These are phyloP conservation scores for Trichopria drosophilae DNA, from an alignment of 2,888 invertebrate species.

Conservation along the genomic window DNA sequence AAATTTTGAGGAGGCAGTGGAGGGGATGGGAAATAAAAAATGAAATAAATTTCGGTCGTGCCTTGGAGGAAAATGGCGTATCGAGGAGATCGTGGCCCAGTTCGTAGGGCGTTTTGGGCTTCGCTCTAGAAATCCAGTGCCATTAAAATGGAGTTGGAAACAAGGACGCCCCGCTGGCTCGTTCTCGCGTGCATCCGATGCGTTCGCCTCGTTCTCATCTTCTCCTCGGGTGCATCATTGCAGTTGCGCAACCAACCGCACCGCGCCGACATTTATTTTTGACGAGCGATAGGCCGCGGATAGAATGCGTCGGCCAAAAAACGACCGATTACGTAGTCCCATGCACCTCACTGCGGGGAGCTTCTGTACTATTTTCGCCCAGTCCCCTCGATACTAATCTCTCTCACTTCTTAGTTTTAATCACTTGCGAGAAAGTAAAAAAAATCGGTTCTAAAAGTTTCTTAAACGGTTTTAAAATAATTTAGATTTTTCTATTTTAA, in stretches of 20 bases:
- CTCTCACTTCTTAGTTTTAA: too few species aligned
- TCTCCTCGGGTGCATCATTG: background rate
- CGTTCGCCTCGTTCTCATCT: too few species aligned
- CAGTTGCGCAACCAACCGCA: constrained; percentile 6
- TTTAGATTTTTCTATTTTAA: too few species aligned
- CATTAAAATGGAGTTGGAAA: constrained; percentile 32
- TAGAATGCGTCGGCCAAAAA: background rate
- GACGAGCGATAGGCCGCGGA: background rate
- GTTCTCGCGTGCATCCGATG: constrained; percentile 27
- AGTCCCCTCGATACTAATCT: too few species aligned
- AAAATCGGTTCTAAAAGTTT: too few species aligned
- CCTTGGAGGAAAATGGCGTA: constrained; percentile 23
- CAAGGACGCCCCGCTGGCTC: constrained; percentile 35
- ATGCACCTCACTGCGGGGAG: too few species aligned
- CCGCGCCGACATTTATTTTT: constrained; percentile 21
- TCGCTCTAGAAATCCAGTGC: constrained; percentile 40
- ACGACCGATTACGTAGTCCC: too few species aligned
- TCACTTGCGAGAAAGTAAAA: too few species aligned
- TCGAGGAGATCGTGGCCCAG: background rate
- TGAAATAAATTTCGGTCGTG: constrained; percentile 27
- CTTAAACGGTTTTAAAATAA: too few species aligned
- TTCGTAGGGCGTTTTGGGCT: constrained; percentile 21
- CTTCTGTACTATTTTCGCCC: too few species aligned
- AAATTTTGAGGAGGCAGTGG: constrained; percentile 2
- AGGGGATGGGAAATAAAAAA: constrained; percentile 11